Evolutionary conservation across 2,113 vertebrate genomes (phyloP), one percentile per base, ranked within the genome.

Genomic region (Poeciliopsis occidentalis): DNA sequence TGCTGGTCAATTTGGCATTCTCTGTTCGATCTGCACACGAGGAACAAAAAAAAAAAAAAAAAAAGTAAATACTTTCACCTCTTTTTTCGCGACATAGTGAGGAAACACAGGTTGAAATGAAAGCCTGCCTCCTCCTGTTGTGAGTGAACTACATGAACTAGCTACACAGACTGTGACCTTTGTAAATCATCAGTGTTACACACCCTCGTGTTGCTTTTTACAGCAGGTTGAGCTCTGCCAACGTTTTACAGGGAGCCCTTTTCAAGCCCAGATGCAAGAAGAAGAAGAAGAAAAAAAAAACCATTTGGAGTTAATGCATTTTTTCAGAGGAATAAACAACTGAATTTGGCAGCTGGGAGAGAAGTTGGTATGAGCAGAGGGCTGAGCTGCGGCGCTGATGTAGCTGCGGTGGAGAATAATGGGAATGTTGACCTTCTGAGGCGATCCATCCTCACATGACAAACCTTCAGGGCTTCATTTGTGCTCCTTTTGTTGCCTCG

Each of bases 1-100:
- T 98, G 97, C 79, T 99, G 97, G 91, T 99, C 98, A 1, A 99
- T 99, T 91, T 99, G 97, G 85, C 98, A 99, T 89, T 99, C 98
- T 3, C 97, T 93, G 90, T 97, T 99, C 62, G 98, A 99, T 90
- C 98, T 99, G 93, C 0, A 74, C 41, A 64, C 66, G 67, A 44
- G 27, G 27, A 67, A 34, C 8, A 57, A 2, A 70, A 76, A 2
- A 29, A 29, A 29, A 24, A 29, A 24, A 17, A 26, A 34, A 65
- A 29, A 29, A 29, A 29, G 29, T 19, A 31, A 29, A 76, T 54
- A 29, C 64, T 32, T 13, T 5, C n/a, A 24, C 7, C 4, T 15
- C 1, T 27, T 32, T 34, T 11, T 27, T 27, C 12, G 4, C 11
- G 12, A 34, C 12, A 37, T 8, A 17, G 3, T 0, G 0, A 44